Percentiles rank a stretch among this genome's conserved stretches.
Evolutionary conservation across 2,797 vertebrate species (phyloP).

Genomic region (Acipenser ruthenus): DNA sequence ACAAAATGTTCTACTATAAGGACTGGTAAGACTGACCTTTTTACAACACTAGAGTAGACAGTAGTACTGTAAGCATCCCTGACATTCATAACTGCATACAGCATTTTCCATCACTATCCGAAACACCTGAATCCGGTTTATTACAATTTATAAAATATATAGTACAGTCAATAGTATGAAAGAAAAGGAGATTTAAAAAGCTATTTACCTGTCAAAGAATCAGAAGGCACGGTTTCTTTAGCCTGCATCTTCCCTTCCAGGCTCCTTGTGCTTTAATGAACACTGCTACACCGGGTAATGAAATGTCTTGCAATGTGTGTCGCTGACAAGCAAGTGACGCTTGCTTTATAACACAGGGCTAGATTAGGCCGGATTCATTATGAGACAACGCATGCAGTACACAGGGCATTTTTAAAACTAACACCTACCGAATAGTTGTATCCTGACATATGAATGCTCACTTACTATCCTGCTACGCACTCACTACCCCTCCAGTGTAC

Average conservation of each 20-base stretch:
- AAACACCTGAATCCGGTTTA: too few species aligned
- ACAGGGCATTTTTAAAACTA: neutral
- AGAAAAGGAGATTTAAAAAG: constrained; percentile 13
- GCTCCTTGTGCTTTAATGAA: constrained; percentile 41
- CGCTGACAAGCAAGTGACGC: constrained; percentile 26
- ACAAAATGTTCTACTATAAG: too few species aligned
- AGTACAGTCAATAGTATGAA: neutral
- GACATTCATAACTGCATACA: too few species aligned
- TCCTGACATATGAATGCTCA: neutral
- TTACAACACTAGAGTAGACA: too few species aligned
- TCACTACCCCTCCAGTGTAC: neutral
- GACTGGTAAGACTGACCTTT: too few species aligned
- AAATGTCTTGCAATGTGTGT: constrained; percentile 1
- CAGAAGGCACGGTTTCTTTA: constrained; percentile 47
- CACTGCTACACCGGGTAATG: constrained; percentile 22
- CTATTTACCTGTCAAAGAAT: constrained; percentile 56
- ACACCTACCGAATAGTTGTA: constrained; percentile 21
- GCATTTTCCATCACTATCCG: too few species aligned
- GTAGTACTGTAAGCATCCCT: too few species aligned
- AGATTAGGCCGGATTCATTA: neutral
- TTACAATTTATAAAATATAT: too few species aligned
- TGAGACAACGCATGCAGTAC: constrained; percentile 3
- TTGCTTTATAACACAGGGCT: constrained; percentile 19
- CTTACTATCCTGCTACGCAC: neutral
- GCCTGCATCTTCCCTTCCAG: constrained; percentile 46